Percentiles rank a stretch among this genome's conserved stretches.
These are phyloP conservation scores for Drosophila yakuba DNA, from an alignment of 1,140 invertebrate genomes.

Conservation along the genomic window DNA sequence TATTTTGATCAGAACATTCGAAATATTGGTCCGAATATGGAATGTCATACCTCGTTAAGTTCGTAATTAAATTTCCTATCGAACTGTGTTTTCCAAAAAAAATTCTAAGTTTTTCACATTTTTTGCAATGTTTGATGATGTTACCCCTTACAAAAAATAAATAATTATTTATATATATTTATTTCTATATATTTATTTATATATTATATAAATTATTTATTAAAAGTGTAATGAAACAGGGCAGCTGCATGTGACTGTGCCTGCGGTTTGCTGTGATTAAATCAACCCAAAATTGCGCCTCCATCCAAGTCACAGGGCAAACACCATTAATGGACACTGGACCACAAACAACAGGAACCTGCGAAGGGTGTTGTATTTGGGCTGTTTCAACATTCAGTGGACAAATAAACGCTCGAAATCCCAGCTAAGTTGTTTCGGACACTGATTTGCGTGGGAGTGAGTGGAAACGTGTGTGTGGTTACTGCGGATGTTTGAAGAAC, in stretches of 20 bases:
- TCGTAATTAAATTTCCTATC: no score
- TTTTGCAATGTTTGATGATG: no score
- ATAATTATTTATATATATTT: no score
- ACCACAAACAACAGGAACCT: conserved; percentile 8
- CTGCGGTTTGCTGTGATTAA: conserved; percentile 39
- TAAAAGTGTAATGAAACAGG: conserved; percentile 2
- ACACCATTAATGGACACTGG: conserved; percentile 51
- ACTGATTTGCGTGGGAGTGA: conserved; percentile 20
- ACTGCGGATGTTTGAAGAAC: conserved; percentile 43
- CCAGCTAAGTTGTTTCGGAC: conserved; percentile 6
- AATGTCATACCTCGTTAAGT: no score
- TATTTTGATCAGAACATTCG: no score
- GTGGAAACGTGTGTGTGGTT: conserved; percentile 21
- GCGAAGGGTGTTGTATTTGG: not conserved
- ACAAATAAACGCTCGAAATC: conserved; percentile 33
- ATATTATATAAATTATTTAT: not conserved
- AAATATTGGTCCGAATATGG: no score
- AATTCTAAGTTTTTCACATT: no score
- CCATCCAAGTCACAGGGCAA: conserved; percentile 39
- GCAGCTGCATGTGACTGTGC: not conserved
- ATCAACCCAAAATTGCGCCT: conserved; percentile 15
- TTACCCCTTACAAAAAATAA: no score
- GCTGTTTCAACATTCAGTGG: not conserved
- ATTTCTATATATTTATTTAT: no score
- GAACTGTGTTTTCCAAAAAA: no score